Base-by-base conservation (phyloP, 1,140 invertebrate species). In the Drosophila willistoni region DNA sequence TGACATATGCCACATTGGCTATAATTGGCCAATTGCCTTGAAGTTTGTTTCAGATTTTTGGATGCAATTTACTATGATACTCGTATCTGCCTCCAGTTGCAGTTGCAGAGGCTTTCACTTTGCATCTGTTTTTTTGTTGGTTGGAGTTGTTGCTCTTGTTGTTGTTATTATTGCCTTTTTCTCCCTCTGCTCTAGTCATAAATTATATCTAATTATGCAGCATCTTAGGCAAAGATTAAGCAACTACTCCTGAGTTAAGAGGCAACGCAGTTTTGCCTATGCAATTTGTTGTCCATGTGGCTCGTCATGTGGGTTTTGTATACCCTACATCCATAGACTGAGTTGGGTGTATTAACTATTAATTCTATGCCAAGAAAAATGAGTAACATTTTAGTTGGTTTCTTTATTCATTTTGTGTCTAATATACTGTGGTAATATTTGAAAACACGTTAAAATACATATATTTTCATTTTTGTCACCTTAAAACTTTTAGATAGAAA, bases 161-260 rank as follows among this genome's bases (percentile, higher is more conserved):
- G 19, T 41, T 47, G 1, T 7, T 41, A 34, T 39, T 71, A 72
- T 64, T 47, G 51, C 41, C 39, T 60, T 36, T 33, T 33, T 36
- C 54, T 59, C 41, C 62, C 74, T 75, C 81, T 65, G 56, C 62
- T 68, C 67, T 80, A 76, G 67, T 72, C 85, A 83, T 79, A 87
- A 87, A 87, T 87, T 87, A 89, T 80, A 87, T 66, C 84, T 87
- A 87, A 87, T 87, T 86, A 86, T 86, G 82, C 79, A 81, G 82
- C 82, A 86, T 86, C 82, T 86, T 87, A 74, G 33, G 79, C 79
- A 55, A 68, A 86, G 82, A 85, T 87, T 86, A 84, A 76, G 83
- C 83, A 87, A 76, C 79, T 86, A 66, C 81, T 83, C 44, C 44
- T 22, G 17, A 51, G 17, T 51, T 51, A 51, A 51, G 44, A 80